Evolutionary conservation across 2,888 invertebrate genomes (phyloP), one percentile per base, ranked within the genome.

Genomic region (Geotrupes spiniger): DNA sequence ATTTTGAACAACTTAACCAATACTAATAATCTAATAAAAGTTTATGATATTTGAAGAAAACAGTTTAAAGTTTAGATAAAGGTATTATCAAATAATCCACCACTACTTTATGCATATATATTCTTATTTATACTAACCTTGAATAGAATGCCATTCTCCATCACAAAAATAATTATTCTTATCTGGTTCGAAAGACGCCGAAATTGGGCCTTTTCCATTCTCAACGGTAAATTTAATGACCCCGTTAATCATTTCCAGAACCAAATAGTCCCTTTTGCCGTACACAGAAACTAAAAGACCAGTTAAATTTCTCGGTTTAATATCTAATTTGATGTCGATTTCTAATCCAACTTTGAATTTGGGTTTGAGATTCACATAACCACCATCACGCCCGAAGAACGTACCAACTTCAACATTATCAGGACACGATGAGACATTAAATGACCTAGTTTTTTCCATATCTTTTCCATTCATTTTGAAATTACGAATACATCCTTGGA

Each of bases 71-170:
- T n/a, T n/a, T n/a, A n/a, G n/a, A n/a, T n/a, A n/a, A n/a, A n/a
- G n/a, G n/a, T n/a, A n/a, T n/a, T n/a, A n/a, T n/a, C n/a, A n/a
- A n/a, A n/a, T n/a, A n/a, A n/a, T n/a, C n/a, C n/a, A n/a, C n/a
- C n/a, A 27, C 27, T 8, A 27, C 8, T 27, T 36, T 36, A 10
- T 6, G 17, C 6, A 16, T 38, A 38, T 5, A 6, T 38, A n/a
- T n/a, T n/a, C n/a, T n/a, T n/a, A n/a, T n/a, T n/a, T n/a, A n/a
- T 8, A 14, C 33, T 9, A 14, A 87, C 87, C 85, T 73, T 82
- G 80, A 62, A 95, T 89, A 47, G 80, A 85, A 67, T 98, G 96
- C 97, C 97, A 99, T 45, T 89, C 79, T 38, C 98, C 97, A 72
- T 99, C 94, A 68, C 98, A 99, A 52, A 96, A 80, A 49, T 78